Evolutionary conservation across 2,113 vertebrate species (phyloP).

Genomic region (Onychorhynchus coronatus): DNA sequence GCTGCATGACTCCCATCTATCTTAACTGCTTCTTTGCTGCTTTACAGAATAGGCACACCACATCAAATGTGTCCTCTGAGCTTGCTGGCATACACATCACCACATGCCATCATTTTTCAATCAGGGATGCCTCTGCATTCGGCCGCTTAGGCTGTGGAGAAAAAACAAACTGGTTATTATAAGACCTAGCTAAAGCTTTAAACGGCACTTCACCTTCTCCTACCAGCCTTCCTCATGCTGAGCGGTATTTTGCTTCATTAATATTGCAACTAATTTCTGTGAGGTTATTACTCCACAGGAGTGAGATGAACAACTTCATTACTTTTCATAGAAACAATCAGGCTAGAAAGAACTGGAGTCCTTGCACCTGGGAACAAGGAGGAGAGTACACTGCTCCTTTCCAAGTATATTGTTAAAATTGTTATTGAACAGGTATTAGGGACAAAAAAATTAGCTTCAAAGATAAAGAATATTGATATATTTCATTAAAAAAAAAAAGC

Average conservation of each 20-base stretch:
- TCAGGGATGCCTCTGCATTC: not conserved
- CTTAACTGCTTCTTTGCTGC: conserved; percentile 20
- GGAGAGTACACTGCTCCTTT: not conserved
- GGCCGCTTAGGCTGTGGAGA: not conserved
- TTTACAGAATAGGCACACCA: not conserved
- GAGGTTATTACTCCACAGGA: not conserved
- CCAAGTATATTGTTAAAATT: not conserved
- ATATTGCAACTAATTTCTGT: not conserved
- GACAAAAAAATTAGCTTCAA: not conserved
- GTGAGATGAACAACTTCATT: not conserved
- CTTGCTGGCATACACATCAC: not conserved
- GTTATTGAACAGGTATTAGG: not conserved
- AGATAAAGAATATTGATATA: not conserved
- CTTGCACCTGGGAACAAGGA: not conserved
- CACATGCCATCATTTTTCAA: conserved; percentile 16
- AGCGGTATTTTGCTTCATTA: conserved; percentile 1
- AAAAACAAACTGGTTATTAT: not conserved
- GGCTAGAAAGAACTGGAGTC: not conserved
- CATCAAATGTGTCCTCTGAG: not conserved
- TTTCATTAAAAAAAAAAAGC: not conserved
- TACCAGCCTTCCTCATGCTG: not conserved
- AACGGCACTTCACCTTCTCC: not conserved
- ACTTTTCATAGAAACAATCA: not conserved
- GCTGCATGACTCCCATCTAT: not conserved
- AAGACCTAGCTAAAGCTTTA: not conserved